phyloP scores from a whole-genome alignment of 2,888 invertebrate species.

The Serrognathus titanus region DNA sequence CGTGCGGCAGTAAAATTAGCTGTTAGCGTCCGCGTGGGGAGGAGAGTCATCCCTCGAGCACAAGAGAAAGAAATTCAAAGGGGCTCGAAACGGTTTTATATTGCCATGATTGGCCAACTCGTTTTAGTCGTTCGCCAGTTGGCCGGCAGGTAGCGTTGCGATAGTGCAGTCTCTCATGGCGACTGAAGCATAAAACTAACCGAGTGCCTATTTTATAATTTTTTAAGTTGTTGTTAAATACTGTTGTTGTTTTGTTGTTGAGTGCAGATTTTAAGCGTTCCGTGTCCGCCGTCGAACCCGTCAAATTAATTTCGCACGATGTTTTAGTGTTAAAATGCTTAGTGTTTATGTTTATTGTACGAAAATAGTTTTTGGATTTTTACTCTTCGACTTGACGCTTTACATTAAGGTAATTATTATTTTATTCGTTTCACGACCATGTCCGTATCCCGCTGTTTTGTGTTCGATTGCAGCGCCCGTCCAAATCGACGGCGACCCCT shows the following conservation, averaged over 20 bases:
- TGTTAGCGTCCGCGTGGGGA: constrained; percentile 3
- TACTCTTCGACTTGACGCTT: constrained; percentile 25
- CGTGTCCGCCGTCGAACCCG: constrained; percentile 20
- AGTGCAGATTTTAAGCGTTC: constrained; percentile 23
- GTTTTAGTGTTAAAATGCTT: constrained; percentile 33
- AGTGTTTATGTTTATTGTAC: constrained; percentile 33
- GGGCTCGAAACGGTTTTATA: constrained; percentile 9
- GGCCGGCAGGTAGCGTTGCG: constrained; percentile 27
- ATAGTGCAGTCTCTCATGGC: constrained; percentile 29
- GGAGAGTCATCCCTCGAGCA: constrained; percentile 6
- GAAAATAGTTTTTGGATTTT: constrained; percentile 34
- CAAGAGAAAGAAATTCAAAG: constrained; percentile 13
- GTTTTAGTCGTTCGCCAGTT: constrained; percentile 19
- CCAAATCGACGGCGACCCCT: not conserved
- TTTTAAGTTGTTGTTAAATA: constrained; percentile 29
- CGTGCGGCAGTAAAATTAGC: constrained; percentile 16
- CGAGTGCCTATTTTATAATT: constrained; percentile 29
- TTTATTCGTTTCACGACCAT: constrained; percentile 2
- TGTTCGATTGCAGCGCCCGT: not conserved
- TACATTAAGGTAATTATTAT: constrained; percentile 24
- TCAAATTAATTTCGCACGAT: constrained; percentile 26
- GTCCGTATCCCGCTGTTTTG: not conserved
- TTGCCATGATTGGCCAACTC: constrained; percentile 19
- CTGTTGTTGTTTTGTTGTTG: constrained; percentile 29
- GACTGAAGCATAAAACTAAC: constrained; percentile 27